Evolutionary conservation across 2,797 vertebrate genomes (phyloP), one percentile per base, ranked within the genome.

Genomic region (Bovichtus diacanthus): DNA sequence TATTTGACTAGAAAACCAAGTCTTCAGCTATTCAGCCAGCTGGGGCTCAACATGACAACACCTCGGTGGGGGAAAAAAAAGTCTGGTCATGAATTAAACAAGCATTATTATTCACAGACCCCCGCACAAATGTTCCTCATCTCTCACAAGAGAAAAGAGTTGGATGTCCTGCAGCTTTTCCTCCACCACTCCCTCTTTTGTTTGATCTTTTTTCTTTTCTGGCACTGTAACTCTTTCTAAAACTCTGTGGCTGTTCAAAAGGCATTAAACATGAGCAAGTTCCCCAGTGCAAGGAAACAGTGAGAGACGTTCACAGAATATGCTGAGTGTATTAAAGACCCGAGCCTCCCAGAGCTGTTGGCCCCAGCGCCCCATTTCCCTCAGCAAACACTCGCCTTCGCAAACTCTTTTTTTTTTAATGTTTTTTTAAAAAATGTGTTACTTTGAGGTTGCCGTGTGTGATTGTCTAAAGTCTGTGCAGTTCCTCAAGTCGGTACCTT

Each of bases 241-340:
- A 91, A 91, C 80, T 80, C 59, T 78, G 74, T 21, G 43, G 51
- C 69, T 78, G 71, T 91, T 93, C 88, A 92, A 92, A 94, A 90
- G 71, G 89, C 92, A 92, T 94, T 92, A 94, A 92, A 92, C 89
- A 92, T 93, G 89, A 93, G 85, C 43, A 9, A 58, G 74, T 76
- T 86, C 82, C 81, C 82, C 74, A 56, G 72, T 78, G 87, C 64
- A 71, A 53, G 86, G 85, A 89, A 91, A 77, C 41, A 29, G 76
- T 63, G 72, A 83, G 74, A 85, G 81, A 72, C 54, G 25, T 78
- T 86, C 67, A 64, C 67, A 79, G 81, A 87, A 80, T 80, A 67
- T 74, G 82, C 74, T 41, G 85, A 81, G 77, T 50, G 80, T 50
- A 76, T 88, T 80, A 31, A 53, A 39, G 69, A 36, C 50, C 79